These are phyloP conservation scores for Xiphophorus maculatus DNA, from an alignment of 2,113 vertebrate species.

Conservation along the genomic window DNA sequence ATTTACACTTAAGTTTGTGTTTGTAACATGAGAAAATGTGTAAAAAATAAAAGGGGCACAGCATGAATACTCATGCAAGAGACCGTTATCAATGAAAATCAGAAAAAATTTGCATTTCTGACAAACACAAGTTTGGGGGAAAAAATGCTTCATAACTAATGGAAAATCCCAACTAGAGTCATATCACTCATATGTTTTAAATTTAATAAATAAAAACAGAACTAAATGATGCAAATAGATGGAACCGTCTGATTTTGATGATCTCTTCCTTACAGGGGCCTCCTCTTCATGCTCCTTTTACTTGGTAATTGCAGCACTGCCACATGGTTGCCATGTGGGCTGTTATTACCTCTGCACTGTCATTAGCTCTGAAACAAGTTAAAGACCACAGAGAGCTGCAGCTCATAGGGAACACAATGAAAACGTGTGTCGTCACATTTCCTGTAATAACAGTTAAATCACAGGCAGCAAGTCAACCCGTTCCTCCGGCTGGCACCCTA, in stretches of 20 bases:
- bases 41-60: not conserved
- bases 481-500: not conserved
- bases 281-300: slow-evolving; percentile 50
- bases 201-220: slow-evolving; percentile 15
- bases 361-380: slow-evolving; percentile 69
- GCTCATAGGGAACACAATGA: slow-evolving; percentile 59
- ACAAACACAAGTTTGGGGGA: not conserved
- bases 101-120: not conserved
- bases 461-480: slow-evolving; percentile 11
- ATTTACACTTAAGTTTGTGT: not conserved
- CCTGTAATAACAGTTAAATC: slow-evolving; percentile 64
- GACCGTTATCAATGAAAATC: not conserved
- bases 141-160: not conserved
- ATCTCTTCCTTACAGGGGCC: slow-evolving; percentile 41
- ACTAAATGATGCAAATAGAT: slow-evolving; percentile 20
- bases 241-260: slow-evolving; percentile 23
- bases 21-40: not conserved
- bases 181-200: not conserved
- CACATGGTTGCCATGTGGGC: slow-evolving; percentile 63
- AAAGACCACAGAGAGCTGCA: slow-evolving; percentile 62
- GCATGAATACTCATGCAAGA: not conserved
- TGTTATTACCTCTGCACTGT: slow-evolving; percentile 74
- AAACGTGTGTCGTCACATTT: slow-evolving; percentile 62
- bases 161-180: not conserved
- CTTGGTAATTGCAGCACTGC: slow-evolving; percentile 68